phyloP scores from a whole-genome alignment of 1,140 invertebrate genomes.

The Cydia splendana region DNA sequence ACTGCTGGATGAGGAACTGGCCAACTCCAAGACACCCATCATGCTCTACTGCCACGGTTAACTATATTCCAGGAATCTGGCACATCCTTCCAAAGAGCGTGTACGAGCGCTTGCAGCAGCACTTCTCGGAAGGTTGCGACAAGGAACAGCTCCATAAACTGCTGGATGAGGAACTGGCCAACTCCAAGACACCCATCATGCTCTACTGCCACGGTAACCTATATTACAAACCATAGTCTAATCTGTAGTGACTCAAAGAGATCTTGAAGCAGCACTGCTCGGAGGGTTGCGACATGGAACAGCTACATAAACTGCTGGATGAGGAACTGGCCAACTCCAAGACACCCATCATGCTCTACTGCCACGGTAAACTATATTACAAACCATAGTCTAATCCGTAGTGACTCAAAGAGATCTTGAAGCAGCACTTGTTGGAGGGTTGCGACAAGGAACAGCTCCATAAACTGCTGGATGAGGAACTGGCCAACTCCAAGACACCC shows the following conservation, averaged over 20 bases:
- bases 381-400: slow-evolving; percentile 62
- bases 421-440: slow-evolving; percentile 38
- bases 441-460: slow-evolving; percentile 55
- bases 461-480: slow-evolving; percentile 51
- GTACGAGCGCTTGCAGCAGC: slow-evolving; percentile 58
- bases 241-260: no score
- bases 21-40: slow-evolving; percentile 55
- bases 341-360: slow-evolving; percentile 60
- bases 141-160: slow-evolving; percentile 51
- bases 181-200: slow-evolving; percentile 57
- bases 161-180: slow-evolving; percentile 54
- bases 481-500: slow-evolving; percentile 55
- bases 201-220: slow-evolving; percentile 54
- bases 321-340: slow-evolving; percentile 56
- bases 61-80: slow-evolving; percentile 59
- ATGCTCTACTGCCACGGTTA: slow-evolving; percentile 58
- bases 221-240: slow-evolving; percentile 4
- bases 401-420: slow-evolving; percentile 44
- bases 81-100: slow-evolving; percentile 63
- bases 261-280: slow-evolving; percentile 40
- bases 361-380: slow-evolving; percentile 44
- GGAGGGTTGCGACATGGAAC: slow-evolving; percentile 46
- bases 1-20: slow-evolving; percentile 53
- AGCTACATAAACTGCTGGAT: slow-evolving; percentile 51
- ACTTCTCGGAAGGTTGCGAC: slow-evolving; percentile 45